These are phyloP conservation scores for Pyrocephalus nanus DNA, from an alignment of 2,797 vertebrate genomes.

Conservation along the genomic window DNA sequence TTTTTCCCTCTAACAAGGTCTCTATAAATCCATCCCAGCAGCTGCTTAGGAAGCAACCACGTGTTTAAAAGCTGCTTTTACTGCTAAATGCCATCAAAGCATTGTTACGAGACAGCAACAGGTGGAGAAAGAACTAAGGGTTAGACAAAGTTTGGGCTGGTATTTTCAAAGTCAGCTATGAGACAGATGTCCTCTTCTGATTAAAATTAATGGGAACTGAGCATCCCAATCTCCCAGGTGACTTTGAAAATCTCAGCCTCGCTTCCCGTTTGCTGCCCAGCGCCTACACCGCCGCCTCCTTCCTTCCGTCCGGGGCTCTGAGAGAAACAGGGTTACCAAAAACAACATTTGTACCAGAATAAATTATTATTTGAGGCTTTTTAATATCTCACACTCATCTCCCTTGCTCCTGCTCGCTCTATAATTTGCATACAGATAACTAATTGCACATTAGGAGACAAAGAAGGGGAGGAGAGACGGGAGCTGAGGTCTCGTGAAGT, in stretches of 20 bases:
- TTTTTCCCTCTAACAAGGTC: not conserved
- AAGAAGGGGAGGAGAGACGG: not conserved
- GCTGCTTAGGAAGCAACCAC: not conserved
- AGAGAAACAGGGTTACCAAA: not conserved
- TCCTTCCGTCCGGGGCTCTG: not conserved
- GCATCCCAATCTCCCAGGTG: constrained; percentile 31
- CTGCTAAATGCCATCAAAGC: constrained; percentile 19
- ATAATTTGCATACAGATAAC: constrained; percentile 9
- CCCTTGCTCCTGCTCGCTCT: not conserved
- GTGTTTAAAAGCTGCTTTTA: not conserved
- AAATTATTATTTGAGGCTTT: not conserved
- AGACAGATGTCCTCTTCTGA: constrained; percentile 61
- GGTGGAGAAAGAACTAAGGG: constrained; percentile 22
- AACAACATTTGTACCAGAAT: not conserved
- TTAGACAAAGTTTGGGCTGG: constrained; percentile 53
- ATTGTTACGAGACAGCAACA: not conserved
- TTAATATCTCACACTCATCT: not conserved
- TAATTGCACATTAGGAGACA: constrained; percentile 26
- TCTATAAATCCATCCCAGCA: not conserved
- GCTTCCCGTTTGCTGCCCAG: not conserved
- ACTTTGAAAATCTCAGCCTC: constrained; percentile 16
- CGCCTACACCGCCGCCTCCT: not conserved
- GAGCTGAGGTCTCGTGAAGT: not conserved
- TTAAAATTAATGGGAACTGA: constrained; percentile 61
- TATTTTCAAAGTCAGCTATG: constrained; percentile 43